phyloP scores from a whole-genome alignment of 2,113 vertebrate species.

The Dissostichus mawsoni region DNA sequence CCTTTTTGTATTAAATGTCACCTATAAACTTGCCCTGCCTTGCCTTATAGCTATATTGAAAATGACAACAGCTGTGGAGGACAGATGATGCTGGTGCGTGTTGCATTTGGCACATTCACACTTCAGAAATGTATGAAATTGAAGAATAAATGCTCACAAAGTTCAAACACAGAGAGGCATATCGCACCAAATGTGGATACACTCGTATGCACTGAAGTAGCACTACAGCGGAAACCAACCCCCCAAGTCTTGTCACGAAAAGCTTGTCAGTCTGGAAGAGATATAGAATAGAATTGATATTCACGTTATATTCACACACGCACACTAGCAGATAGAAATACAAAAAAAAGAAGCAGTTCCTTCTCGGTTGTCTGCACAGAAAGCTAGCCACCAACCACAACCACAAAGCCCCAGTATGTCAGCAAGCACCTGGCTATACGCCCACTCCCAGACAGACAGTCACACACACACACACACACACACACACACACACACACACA shows the following conservation, averaged over 20 bases:
- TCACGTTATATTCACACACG: constrained; percentile 37
- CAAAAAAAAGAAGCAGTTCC: constrained; percentile 79
- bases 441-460: constrained; percentile 71
- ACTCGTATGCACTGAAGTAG: constrained; percentile 51
- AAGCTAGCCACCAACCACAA: constrained; percentile 83
- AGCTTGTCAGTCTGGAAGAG: constrained; percentile 54
- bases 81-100: background rate
- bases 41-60: constrained; percentile 1
- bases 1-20: too few species aligned
- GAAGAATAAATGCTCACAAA: background rate
- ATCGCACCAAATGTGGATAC: constrained; percentile 15
- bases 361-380: constrained; percentile 81
- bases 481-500: constrained; percentile 23
- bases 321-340: constrained; percentile 52
- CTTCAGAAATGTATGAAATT: background rate
- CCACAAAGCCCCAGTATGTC: constrained; percentile 83
- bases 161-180: constrained; percentile 23
- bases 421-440: constrained; percentile 83
- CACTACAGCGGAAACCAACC: constrained; percentile 75
- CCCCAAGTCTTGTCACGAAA: constrained; percentile 78
- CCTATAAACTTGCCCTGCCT: too few species aligned
- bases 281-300: constrained; percentile 66
- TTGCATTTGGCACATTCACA: background rate
- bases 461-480: constrained; percentile 41
- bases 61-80: background rate